phyloP scores from a whole-genome alignment of 2,797 vertebrate genomes.

The Coregonus ussuriensis region DNA sequence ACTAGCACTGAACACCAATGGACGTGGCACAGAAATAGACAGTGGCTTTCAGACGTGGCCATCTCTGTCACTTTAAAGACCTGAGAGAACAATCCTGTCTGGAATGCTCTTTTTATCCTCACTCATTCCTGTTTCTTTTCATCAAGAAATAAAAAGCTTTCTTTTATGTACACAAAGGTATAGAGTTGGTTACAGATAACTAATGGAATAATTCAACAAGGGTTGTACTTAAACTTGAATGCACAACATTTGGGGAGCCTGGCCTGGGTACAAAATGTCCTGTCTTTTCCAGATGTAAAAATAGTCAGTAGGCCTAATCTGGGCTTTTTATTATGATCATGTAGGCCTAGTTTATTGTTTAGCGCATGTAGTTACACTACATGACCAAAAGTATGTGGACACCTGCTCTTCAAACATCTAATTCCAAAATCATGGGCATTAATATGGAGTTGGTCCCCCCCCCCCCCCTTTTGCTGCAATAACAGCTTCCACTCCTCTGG shows the following conservation, averaged over 20 bases:
- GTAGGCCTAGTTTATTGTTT: neutral
- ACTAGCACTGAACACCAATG: neutral
- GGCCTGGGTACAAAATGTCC: neutral
- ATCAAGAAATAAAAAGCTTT: neutral
- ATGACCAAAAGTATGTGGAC: too few relatives aligned
- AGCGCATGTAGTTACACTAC: neutral
- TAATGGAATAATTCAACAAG: neutral
- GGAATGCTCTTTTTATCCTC: neutral
- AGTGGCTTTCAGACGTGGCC: neutral
- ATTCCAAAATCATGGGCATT: too few relatives aligned
- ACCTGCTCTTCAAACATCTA: too few relatives aligned
- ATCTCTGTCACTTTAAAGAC: slow-evolving; percentile 1
- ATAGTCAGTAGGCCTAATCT: neutral
- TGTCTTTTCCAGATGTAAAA: neutral
- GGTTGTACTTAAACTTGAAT: neutral
- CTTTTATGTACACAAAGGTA: neutral
- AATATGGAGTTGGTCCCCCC: too few relatives aligned
- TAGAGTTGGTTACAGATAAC: neutral
- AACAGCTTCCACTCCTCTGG: too few relatives aligned
- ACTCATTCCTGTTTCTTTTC: neutral
- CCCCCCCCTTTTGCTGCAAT: too few relatives aligned
- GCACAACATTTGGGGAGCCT: neutral
- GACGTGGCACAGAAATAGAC: neutral
- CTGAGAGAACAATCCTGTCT: neutral
- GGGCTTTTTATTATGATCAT: too few relatives aligned